These are phyloP conservation scores for Nasonia vitripennis DNA, from an alignment of 1,140 invertebrate species.

Conservation along the genomic window DNA sequence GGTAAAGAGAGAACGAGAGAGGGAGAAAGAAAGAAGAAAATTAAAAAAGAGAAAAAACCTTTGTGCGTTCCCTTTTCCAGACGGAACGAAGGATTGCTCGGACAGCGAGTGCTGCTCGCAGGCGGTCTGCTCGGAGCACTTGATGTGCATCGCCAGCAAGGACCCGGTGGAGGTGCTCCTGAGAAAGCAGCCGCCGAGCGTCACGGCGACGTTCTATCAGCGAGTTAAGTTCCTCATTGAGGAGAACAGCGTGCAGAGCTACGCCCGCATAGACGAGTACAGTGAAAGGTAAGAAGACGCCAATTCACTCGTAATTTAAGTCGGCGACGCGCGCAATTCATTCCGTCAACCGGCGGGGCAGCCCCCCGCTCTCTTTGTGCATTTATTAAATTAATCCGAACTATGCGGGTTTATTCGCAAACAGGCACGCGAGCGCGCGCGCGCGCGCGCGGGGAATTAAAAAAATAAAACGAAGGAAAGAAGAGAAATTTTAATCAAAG, in stretches of 20 bases:
- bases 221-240: conserved; percentile 98
- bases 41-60: conserved; percentile 2
- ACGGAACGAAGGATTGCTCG: conserved; percentile 97
- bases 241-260: conserved; percentile 98
- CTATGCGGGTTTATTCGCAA: conserved; percentile 52
- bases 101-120: conserved; percentile 96
- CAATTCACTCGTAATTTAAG: conserved; percentile 48
- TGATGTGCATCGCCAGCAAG: conserved; percentile 95
- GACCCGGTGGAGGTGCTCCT: conserved; percentile 96
- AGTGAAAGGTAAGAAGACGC: conserved; percentile 92
- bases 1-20: not conserved
- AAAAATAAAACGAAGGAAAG: not conserved
- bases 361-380: conserved; percentile 35
- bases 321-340: conserved; percentile 19
- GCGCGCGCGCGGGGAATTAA: not conserved
- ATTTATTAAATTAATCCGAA: conserved; percentile 53
- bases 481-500: conserved; percentile 55
- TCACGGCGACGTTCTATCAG: conserved; percentile 98
- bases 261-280: conserved; percentile 97
- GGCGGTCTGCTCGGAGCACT: conserved; percentile 88
- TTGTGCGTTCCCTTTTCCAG: conserved; percentile 75
- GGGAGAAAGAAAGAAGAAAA: not conserved
- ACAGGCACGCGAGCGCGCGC: conserved; percentile 24
- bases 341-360: conserved; percentile 19
- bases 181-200: conserved; percentile 95